Conservation (phyloP, 2,113 vertebrate genomes). For the Onychostoma macrolepis region DNA sequence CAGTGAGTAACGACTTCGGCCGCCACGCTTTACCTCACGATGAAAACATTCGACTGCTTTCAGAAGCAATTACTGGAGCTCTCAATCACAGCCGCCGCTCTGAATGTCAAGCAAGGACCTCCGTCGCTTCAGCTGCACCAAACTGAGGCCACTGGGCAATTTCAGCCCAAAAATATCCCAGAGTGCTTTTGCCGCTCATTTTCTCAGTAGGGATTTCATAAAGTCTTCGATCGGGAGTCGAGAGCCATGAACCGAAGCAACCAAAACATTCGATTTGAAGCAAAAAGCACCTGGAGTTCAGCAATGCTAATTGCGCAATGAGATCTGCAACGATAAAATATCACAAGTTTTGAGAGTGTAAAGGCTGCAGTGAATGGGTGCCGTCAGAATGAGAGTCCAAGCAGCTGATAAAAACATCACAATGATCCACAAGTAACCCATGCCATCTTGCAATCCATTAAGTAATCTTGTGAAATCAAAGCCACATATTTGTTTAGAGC, state of each 20-base stretch:
- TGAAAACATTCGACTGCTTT: slow-evolving; percentile 67
- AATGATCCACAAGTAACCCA: too few species aligned
- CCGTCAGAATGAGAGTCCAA: too few species aligned
- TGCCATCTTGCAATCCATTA: too few species aligned
- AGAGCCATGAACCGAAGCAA: not conserved
- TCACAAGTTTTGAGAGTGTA: too few species aligned
- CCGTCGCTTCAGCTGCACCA: not conserved
- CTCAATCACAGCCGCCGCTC: slow-evolving; percentile 62
- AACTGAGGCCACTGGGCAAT: not conserved
- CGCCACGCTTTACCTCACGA: slow-evolving; percentile 48
- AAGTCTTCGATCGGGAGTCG: not conserved
- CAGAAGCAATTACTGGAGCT: slow-evolving; percentile 69
- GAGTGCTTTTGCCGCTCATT: not conserved
- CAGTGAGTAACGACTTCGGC: slow-evolving; percentile 61
- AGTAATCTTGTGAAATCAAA: too few species aligned
- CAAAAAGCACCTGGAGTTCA: not conserved
- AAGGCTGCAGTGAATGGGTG: too few species aligned
- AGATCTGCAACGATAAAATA: too few species aligned
- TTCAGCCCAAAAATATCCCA: not conserved
- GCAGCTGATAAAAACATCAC: too few species aligned
- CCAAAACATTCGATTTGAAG: not conserved
- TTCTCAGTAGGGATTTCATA: not conserved
- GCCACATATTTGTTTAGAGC: too few species aligned
- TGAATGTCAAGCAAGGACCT: slow-evolving; percentile 60
- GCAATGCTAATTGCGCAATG: not conserved